Evolutionary conservation across 2,797 vertebrate species (phyloP), one percentile per base, ranked within the genome.

Genomic region (Premnoplex brunnescens): DNA sequence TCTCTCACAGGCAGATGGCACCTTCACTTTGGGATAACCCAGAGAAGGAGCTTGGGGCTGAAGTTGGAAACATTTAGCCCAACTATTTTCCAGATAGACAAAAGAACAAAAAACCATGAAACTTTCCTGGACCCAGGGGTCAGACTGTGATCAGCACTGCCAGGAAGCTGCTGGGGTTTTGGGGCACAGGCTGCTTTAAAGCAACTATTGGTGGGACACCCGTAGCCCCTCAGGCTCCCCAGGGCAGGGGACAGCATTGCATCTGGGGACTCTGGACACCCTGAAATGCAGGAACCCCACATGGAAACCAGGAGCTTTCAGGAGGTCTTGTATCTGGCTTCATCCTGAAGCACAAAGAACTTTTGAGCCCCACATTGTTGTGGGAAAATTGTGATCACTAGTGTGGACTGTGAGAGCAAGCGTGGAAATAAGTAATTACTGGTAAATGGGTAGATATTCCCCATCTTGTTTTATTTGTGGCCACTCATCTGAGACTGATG

Each of bases 401-500:
- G 19, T 4, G 2, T 67, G 68, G 75, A 62, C 52, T 82, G 71
- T 69, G 88, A 82, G 69, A 90, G 73, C 1, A 0, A 80, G 75
- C 3, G 1, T 89, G 93, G 92, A 95, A 95, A 83, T 92, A 82
- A 93, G 87, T 74, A 93, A 94, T 94, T 94, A 92, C 2, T 4
- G 68, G 82, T 68, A 91, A 96, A 89, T 39, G 58, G 94, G 77
- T 11, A 80, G 89, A 84, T 93, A 91, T 67, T 91, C 91, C 44
- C 58, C 3, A 14, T 66, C 74, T 2, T 22, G 84, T 93, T 95
- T 96, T 96, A 92, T 96, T 60, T 44, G 91, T 60, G 72, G 64
- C 72, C 95, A 92, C 95, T 96, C 95, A 94, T 85, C 95, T 91
- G 92, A 51, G 68, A 96, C 95, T 96, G 92, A 96, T 95, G 96